Evolutionary conservation across 1,140 invertebrate species (phyloP).

Genomic region (Anoplolepis gracilipes): DNA sequence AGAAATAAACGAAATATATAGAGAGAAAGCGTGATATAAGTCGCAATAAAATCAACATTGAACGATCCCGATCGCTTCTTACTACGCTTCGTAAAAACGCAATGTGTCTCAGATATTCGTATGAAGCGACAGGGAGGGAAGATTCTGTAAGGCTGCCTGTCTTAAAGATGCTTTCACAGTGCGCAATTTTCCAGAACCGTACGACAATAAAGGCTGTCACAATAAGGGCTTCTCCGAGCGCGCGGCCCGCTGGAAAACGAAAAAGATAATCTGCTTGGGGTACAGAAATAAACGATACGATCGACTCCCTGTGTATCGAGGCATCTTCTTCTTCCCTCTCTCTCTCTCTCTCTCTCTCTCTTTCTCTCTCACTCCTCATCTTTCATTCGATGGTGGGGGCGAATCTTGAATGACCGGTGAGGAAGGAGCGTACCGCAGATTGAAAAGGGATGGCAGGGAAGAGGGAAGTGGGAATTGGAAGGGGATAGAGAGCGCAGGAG

Average conservation of each 20-base stretch:
- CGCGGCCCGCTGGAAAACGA: conserved; percentile 48
- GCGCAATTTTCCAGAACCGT: conserved; percentile 83
- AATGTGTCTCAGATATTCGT: conserved; percentile 29
- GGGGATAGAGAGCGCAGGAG: neutral
- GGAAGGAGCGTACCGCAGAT: conserved; percentile 42
- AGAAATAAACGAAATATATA: neutral
- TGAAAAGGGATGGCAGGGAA: conserved; percentile 44
- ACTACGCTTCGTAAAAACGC: conserved; percentile 15
- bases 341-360: neutral
- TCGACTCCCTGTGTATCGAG: conserved; percentile 70
- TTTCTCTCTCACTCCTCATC: neutral
- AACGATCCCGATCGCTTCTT: conserved; percentile 23
- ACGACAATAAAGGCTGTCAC: conserved; percentile 82
- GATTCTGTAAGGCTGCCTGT: conserved; percentile 62
- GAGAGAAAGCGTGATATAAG: neutral
- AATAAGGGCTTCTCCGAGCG: conserved; percentile 75
- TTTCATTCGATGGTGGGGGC: conserved; percentile 50
- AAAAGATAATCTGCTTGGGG: conserved; percentile 75
- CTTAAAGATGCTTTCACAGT: conserved; percentile 75
- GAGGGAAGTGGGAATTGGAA: conserved; percentile 43
- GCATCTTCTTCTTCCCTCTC: conserved; percentile 18
- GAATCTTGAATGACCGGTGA: conserved; percentile 62
- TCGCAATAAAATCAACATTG: conserved; percentile 9
- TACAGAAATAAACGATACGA: conserved; percentile 80
- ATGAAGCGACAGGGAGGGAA: conserved; percentile 33